Evolutionary conservation across 2,113 vertebrate genomes (phyloP), one percentile per base, ranked within the genome.

Genomic region (Corythaeola cristata): DNA sequence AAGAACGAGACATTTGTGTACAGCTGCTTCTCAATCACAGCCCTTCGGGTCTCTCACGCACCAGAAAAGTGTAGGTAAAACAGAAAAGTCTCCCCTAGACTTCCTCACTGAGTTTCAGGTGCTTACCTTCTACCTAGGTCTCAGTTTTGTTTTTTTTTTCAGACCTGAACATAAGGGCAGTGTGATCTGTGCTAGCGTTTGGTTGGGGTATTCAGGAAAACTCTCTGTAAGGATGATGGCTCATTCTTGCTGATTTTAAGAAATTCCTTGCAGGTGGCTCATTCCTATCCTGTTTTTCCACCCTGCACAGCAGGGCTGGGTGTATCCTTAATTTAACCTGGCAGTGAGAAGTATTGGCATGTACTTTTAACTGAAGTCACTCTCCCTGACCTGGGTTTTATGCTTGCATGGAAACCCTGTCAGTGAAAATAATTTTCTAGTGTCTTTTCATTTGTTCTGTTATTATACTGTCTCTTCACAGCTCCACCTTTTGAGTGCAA

Each of bases 361-460:
- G 30, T 88, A 49, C 60, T 88, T 82, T 69, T 56, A 77, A 58
- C 73, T 39, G 39, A 67, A 85, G 63, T 60, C 71, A 62, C 64
- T 93, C 75, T 93, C 69, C 60, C 87, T 86, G 66, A 92, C 69
- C 69, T 55, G 63, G 37, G 59, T 64, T 92, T 94, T 75, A 44
- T 72, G 49, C 45, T 89, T 81, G 64, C 6, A 0, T 91, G 64
- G 47, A 92, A 89, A 85, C 15, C 18, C 30, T 83, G 77, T 49
- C 74, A 72, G 71, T 30, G 59, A 78, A 92, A 82, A 71, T 58
- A 47, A 56, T 85, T 86, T 92, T 58, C 53, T 55, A 39, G 28
- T n/a, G 67, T 62, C 79, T 95, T 89, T 75, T 78, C 73, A 35
- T 85, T 91, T 85, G 68, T 88, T 92, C 55, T 96, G 83, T 87